A percentile compares a stretch with the other conserved stretches of the same genome.
phyloP scores from a whole-genome alignment of 1,140 invertebrate species.

The Solenopsis fugax region DNA sequence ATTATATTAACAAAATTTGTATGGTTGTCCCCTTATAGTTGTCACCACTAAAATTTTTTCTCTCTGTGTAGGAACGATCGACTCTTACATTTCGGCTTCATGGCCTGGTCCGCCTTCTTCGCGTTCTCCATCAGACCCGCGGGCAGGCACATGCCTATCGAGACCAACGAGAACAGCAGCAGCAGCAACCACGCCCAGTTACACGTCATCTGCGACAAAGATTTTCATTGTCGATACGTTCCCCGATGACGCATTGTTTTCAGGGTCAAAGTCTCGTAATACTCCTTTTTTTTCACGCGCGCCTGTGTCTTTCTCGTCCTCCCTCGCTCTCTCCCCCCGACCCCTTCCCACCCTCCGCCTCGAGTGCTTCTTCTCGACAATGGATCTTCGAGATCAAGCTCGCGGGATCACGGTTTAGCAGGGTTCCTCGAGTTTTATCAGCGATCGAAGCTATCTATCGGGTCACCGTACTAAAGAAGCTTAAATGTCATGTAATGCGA shows the following conservation, averaged over 20 bases:
- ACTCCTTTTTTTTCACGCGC: neutral
- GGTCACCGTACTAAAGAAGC: conserved; percentile 50
- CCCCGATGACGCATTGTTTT: neutral
- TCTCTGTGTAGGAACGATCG: neutral
- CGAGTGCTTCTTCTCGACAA: too few species aligned
- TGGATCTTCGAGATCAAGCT: too few species aligned
- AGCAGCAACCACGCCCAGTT: conserved; percentile 73
- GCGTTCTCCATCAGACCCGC: conserved; percentile 73
- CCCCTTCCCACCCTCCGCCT: too few species aligned
- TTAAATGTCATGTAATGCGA: conserved; percentile 71
- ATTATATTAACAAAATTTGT: too few species aligned
- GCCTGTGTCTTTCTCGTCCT: neutral
- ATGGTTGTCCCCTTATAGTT: too few species aligned
- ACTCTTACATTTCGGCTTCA: conserved; percentile 79
- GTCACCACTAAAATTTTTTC: too few species aligned
- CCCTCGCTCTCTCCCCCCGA: neutral
- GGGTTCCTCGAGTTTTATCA: neutral
- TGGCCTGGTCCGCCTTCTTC: conserved; percentile 75
- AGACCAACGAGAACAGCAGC: conserved; percentile 70
- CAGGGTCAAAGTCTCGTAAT: neutral
- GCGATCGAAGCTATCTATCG: conserved; percentile 64
- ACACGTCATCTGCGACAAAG: conserved; percentile 76
- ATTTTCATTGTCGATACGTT: conserved; percentile 37
- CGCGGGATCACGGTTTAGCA: too few species aligned
- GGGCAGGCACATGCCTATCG: conserved; percentile 71